phyloP scores from a whole-genome alignment of 2,797 vertebrate genomes.

The Decapterus maruadsi region DNA sequence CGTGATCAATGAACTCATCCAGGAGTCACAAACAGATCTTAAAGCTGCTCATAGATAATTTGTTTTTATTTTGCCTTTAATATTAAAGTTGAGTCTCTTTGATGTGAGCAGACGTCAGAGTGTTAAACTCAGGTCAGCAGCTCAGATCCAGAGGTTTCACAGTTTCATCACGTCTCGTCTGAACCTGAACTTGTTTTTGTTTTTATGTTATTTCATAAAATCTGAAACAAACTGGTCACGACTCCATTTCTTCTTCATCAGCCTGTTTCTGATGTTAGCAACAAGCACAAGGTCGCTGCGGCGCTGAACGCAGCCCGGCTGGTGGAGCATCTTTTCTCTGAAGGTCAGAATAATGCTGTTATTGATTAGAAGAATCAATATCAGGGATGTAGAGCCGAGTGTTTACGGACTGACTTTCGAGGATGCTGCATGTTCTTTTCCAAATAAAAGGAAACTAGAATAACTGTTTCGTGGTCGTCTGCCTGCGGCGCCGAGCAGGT shows the following conservation, averaged over 20 bases:
- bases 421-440: background rate
- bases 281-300: background rate
- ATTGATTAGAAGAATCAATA: slow-evolving; percentile 14
- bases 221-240: background rate
- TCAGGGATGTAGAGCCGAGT: background rate
- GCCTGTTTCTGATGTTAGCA: background rate
- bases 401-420: background rate
- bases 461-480: too few relatives aligned
- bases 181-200: too few relatives aligned
- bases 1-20: too few relatives aligned
- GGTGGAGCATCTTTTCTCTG: background rate
- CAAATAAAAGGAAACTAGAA: background rate
- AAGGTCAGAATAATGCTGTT: slow-evolving; percentile 15
- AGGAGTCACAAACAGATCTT: too few relatives aligned
- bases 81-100: background rate
- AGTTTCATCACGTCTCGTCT: too few relatives aligned
- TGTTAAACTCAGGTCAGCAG: too few relatives aligned
- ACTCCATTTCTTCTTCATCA: background rate
- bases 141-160: too few relatives aligned
- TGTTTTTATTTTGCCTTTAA: too few relatives aligned
- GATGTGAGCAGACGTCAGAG: background rate
- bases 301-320: background rate
- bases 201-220: background rate
- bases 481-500: too few relatives aligned
- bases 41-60: too few relatives aligned